A percentile compares a stretch with the other conserved stretches of the same genome.
phyloP scores from a whole-genome alignment of 2,888 invertebrate species.

The Pocota personata region DNA sequence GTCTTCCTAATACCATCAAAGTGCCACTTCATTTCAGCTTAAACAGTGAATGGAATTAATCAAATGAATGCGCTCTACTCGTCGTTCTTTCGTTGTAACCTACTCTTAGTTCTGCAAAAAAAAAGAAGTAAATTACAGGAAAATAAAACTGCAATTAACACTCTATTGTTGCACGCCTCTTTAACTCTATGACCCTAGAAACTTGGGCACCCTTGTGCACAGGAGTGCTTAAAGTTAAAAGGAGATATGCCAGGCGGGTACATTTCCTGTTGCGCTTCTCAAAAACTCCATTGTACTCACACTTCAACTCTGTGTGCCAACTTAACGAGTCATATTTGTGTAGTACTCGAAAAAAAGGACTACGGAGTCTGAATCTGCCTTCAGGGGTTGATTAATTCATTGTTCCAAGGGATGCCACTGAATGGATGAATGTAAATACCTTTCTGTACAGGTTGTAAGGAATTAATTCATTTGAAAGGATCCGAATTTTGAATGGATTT shows the following conservation, averaged over 20 bases:
- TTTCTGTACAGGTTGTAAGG: constrained; percentile 11
- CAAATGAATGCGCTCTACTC: constrained; percentile 35
- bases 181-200: constrained; percentile 56
- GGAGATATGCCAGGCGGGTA: constrained; percentile 8
- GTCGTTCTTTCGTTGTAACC: constrained; percentile 20
- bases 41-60: constrained; percentile 37
- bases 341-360: constrained; percentile 5
- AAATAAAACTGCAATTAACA: constrained; percentile 66
- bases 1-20: background rate
- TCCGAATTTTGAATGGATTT: constrained; percentile 14
- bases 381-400: constrained; percentile 66
- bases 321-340: constrained; percentile 62
- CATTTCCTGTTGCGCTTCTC: constrained; percentile 66
- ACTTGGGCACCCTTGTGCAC: constrained; percentile 43
- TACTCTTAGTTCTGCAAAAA: background rate
- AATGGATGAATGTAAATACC: constrained; percentile 52
- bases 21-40: background rate
- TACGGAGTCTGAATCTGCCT: constrained; percentile 16
- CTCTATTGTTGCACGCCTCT: constrained; percentile 63
- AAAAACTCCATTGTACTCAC: constrained; percentile 30
- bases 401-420: constrained; percentile 52
- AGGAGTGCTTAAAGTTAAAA: constrained; percentile 52
- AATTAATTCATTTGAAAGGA: constrained; percentile 36
- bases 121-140: background rate
- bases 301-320: constrained; percentile 44